These are phyloP conservation scores for Eulemur mongoz DNA, from an alignment of 2,797 vertebrate species.

Conservation along the genomic window DNA sequence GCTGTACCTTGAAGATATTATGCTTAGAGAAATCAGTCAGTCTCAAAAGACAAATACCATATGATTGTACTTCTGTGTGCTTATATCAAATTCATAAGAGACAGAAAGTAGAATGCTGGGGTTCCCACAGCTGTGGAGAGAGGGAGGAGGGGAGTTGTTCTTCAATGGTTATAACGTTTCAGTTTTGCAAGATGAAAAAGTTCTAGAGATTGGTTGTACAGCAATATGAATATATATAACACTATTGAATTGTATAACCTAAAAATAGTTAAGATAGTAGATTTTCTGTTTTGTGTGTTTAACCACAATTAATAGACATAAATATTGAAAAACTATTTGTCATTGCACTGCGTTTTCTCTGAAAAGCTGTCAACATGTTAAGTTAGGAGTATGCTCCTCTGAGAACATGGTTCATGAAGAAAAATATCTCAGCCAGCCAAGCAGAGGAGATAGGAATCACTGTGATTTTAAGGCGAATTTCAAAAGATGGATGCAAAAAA, in stretches of 20 bases:
- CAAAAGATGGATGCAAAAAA: not conserved
- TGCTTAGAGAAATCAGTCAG: not conserved
- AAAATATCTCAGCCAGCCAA: constrained; percentile 12
- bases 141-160: not conserved
- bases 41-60: not conserved
- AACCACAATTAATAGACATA: not conserved
- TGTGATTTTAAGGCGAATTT: constrained; percentile 23
- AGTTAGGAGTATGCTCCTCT: not conserved
- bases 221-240: not conserved
- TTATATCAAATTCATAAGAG: not conserved
- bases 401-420: constrained; percentile 27
- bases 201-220: not conserved
- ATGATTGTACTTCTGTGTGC: not conserved
- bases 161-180: not conserved
- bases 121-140: too few relatives aligned
- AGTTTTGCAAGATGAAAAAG: not conserved
- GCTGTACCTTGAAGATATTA: not conserved
- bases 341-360: not conserved
- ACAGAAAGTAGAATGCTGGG: not conserved
- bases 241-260: not conserved
- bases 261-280: not conserved
- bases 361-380: not conserved
- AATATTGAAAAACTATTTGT: not conserved
- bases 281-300: not conserved
- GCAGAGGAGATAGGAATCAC: not conserved